Evolutionary conservation across 2,888 invertebrate species (phyloP).

Genomic region (Acleris sparsana): DNA sequence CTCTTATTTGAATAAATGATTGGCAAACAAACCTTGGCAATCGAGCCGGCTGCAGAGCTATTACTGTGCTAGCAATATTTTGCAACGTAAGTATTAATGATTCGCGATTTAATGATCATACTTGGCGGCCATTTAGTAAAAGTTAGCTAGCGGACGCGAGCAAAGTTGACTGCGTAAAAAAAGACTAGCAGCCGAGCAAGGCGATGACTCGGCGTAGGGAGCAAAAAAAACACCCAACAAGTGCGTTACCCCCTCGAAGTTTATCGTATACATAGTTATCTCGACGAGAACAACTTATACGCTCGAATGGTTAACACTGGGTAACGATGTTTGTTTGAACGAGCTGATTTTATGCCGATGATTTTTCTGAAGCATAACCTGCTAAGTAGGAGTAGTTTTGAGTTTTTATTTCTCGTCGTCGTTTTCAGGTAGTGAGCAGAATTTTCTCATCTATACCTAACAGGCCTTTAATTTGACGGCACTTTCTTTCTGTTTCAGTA

Average conservation of each 20-base stretch:
- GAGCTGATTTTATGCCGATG: constrained; percentile 25
- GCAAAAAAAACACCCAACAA: constrained; percentile 67
- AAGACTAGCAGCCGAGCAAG: constrained; percentile 59
- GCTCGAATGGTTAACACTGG: constrained; percentile 25
- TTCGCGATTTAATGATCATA: constrained; percentile 40
- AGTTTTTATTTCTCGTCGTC: too few relatives aligned
- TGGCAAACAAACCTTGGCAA: constrained; percentile 36
- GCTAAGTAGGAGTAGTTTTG: background rate
- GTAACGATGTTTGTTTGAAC: constrained; percentile 28
- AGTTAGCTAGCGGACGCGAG: constrained; percentile 63
- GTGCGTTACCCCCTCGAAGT: constrained; percentile 82
- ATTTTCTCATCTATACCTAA: background rate
- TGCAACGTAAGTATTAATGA: constrained; percentile 37
- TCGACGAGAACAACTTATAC: constrained; percentile 46
- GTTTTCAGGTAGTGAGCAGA: too few relatives aligned
- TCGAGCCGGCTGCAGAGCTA: constrained; percentile 32
- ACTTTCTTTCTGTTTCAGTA: constrained; percentile 7
- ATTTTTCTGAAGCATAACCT: constrained; percentile 15
- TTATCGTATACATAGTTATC: constrained; percentile 65
- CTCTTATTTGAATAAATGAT: constrained; percentile 22
- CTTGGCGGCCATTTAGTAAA: constrained; percentile 59
- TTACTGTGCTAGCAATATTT: constrained; percentile 37
- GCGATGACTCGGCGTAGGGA: constrained; percentile 73
- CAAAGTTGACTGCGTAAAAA: constrained; percentile 64
- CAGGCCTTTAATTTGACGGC: background rate